A percentile compares a stretch with the other conserved stretches of the same genome.
phyloP scores from a whole-genome alignment of 2,113 vertebrate genomes.

The Scomber japonicus region DNA sequence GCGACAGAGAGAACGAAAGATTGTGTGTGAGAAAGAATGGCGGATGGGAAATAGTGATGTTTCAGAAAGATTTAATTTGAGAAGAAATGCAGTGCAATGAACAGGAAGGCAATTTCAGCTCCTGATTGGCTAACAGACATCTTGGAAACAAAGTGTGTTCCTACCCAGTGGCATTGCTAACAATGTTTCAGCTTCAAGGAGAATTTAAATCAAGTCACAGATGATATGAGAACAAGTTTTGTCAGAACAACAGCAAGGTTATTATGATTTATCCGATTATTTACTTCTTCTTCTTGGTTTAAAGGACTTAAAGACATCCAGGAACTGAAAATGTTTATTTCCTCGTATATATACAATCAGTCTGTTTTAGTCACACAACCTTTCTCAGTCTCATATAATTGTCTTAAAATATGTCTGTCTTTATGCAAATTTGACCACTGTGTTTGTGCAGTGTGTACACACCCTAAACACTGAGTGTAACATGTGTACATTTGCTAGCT shows the following conservation, averaged over 20 bases:
- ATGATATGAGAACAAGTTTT: not conserved
- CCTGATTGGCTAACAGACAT: conserved; percentile 13
- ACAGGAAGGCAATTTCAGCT: conserved; percentile 3
- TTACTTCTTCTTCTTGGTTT: not conserved
- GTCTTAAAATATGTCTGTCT: not conserved
- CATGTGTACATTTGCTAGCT: not conserved
- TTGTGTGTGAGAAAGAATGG: conserved; percentile 9
- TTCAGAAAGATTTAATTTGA: conserved; percentile 10
- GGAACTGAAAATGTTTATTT: not conserved
- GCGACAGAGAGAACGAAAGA: not conserved
- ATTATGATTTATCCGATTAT: not conserved
- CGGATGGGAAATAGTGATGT: not conserved
- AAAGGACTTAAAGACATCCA: not conserved
- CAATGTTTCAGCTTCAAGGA: conserved; percentile 1
- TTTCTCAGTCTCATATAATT: not conserved
- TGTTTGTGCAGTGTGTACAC: not conserved
- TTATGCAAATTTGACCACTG: not conserved
- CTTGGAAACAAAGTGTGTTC: not conserved
- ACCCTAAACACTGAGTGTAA: not conserved
- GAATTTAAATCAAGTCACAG: conserved; percentile 21
- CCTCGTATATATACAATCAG: not conserved
- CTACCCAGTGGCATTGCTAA: not conserved
- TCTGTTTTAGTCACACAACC: not conserved
- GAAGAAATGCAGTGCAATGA: not conserved
- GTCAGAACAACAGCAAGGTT: conserved; percentile 3